Conservation (phyloP, 2,888 invertebrate genomes). For the Leptinotarsa rubiginosa region DNA sequence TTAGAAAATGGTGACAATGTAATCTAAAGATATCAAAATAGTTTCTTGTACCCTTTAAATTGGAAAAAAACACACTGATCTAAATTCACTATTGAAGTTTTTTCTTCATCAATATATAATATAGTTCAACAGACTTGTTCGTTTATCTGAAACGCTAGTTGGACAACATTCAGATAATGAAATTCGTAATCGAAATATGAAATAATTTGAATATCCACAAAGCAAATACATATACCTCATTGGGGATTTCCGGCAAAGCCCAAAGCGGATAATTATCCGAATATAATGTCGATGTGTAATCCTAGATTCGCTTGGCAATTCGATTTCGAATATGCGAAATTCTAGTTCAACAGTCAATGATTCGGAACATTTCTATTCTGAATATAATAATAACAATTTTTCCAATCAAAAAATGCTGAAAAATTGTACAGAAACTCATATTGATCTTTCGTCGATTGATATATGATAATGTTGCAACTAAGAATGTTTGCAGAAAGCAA, state of each 20-base stretch:
- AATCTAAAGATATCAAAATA: too few species aligned
- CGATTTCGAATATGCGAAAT: constrained; percentile 18
- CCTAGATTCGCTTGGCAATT: constrained; percentile 20
- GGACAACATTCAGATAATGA: background rate
- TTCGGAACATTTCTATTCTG: too few species aligned
- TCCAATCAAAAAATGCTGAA: too few species aligned
- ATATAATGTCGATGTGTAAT: constrained; percentile 21
- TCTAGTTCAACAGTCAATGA: constrained; percentile 21
- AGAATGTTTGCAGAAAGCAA: too few species aligned
- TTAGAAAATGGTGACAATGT: too few species aligned
- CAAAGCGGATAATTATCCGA: constrained; percentile 12
- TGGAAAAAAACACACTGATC: too few species aligned
- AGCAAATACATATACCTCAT: constrained; percentile 17
- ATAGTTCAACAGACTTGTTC: background rate
- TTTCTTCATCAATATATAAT: too few species aligned
- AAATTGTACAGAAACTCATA: too few species aligned
- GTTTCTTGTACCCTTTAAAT: too few species aligned
- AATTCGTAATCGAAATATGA: constrained; percentile 8
- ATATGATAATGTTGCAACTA: too few species aligned
- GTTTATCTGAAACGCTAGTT: background rate
- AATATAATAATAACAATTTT: background rate
- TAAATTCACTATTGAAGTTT: too few species aligned
- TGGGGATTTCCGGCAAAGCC: constrained; percentile 8
- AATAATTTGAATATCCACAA: constrained; percentile 16
- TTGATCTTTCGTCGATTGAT: too few species aligned